Percentiles rank a stretch among this genome's conserved stretches.
phyloP scores from a whole-genome alignment of 2,113 vertebrate species.

The Pampusana beccarii region DNA sequence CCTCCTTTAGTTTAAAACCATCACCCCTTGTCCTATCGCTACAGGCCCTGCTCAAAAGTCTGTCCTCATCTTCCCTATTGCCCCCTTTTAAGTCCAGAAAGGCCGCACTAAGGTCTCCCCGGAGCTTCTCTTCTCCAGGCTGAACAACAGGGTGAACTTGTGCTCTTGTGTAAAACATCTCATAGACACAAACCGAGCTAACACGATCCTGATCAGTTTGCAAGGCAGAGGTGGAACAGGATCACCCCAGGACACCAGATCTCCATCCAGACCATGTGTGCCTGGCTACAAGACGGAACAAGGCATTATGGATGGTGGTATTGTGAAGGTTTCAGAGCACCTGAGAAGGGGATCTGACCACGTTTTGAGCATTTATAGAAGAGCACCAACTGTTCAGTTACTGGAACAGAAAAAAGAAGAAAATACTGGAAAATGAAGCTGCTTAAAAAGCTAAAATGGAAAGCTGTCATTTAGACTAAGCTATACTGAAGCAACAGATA shows the following conservation, averaged over 20 bases:
- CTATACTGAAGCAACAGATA: background rate
- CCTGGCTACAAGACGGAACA: background rate
- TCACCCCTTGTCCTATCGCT: no score
- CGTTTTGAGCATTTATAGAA: background rate
- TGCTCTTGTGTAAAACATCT: fast-evolving
- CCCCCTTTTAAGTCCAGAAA: no score
- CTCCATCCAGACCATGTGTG: fast-evolving
- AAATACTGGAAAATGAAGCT: background rate
- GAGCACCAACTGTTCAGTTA: background rate
- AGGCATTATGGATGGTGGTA: fast-evolving
- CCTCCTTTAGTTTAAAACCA: no score
- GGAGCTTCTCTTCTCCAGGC: no score
- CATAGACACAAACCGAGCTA: background rate
- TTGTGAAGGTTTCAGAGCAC: background rate
- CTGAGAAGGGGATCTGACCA: background rate
- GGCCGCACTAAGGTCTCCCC: no score
- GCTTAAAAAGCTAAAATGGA: background rate
- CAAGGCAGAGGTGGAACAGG: background rate
- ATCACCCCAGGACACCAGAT: background rate
- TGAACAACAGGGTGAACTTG: background rate
- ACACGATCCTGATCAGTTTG: background rate
- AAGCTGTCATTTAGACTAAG: background rate
- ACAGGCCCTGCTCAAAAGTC: no score
- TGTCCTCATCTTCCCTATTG: no score
- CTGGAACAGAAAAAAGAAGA: background rate